Evolutionary conservation across 1,140 invertebrate genomes (phyloP).

Genomic region (Babylonia areolata): DNA sequence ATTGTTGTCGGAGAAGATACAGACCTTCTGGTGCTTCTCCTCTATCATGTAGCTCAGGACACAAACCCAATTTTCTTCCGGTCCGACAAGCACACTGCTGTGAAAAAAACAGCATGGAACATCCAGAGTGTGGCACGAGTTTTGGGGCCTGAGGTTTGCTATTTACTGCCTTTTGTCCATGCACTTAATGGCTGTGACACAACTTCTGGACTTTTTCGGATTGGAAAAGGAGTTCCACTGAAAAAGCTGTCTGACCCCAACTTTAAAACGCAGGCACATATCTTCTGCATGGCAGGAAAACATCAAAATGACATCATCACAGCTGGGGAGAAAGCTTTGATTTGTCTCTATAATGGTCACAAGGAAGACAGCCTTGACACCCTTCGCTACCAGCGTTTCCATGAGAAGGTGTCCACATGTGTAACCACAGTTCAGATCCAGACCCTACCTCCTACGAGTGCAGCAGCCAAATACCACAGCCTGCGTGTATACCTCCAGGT

Average conservation of each 20-base stretch:
- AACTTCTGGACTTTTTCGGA: constrained; percentile 28
- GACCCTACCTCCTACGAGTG: constrained; percentile 19
- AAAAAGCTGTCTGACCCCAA: neutral
- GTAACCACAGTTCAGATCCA: neutral
- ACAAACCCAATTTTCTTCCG: neutral
- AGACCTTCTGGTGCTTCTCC: constrained; percentile 48
- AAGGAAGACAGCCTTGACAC: neutral
- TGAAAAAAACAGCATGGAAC: neutral
- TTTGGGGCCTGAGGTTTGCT: constrained; percentile 8
- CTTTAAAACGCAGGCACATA: neutral
- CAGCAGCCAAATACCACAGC: constrained; percentile 23
- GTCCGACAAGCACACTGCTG: neutral
- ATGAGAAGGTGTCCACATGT: neutral
- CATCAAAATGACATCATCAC: neutral
- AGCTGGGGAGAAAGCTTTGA: neutral
- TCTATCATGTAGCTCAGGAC: constrained; percentile 1
- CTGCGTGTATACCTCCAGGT: too few species aligned
- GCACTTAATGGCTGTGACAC: constrained; percentile 39
- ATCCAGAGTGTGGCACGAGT: neutral
- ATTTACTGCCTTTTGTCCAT: constrained; percentile 36
- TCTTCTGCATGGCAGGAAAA: neutral
- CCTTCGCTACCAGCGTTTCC: constrained; percentile 1
- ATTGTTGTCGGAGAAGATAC: constrained; percentile 51
- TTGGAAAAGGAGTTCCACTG: constrained; percentile 19
- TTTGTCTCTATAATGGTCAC: too few species aligned